Evolutionary conservation across 2,797 vertebrate species (phyloP).

Genomic region (Sciurus carolinensis): DNA sequence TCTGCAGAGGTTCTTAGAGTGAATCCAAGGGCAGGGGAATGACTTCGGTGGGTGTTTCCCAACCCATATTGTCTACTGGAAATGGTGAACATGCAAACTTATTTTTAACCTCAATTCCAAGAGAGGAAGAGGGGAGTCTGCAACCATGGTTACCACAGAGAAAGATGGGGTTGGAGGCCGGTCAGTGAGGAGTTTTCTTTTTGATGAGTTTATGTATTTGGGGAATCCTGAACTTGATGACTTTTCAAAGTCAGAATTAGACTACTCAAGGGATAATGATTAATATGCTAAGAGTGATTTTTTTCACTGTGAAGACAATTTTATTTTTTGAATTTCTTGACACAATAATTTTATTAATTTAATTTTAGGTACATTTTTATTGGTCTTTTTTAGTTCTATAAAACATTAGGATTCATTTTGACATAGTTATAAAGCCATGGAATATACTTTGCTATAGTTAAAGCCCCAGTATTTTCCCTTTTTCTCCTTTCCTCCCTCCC

Average conservation of each 20-base stretch:
- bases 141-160: neutral
- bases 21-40: neutral
- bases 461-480: too few species aligned
- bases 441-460: too few species aligned
- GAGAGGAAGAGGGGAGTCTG: neutral
- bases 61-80: neutral
- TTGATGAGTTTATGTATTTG: neutral
- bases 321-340: too few species aligned
- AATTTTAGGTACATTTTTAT: too few species aligned
- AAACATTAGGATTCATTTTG: too few species aligned
- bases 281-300: neutral
- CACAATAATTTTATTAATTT: too few species aligned
- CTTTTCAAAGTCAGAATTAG: slow-evolving; percentile 13
- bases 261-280: neutral
- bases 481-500: too few species aligned
- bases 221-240: neutral
- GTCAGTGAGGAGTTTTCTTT: neutral
- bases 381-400: too few species aligned
- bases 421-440: too few species aligned
- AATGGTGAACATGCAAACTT: neutral
- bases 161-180: neutral
- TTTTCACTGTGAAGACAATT: too few species aligned
- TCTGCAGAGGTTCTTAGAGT: neutral
- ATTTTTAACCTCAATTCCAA: neutral
- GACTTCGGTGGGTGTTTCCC: neutral